These are phyloP conservation scores for Paramuricea clavata DNA, from an alignment of 92 coral and sea anemone genomes.

Conservation along the genomic window DNA sequence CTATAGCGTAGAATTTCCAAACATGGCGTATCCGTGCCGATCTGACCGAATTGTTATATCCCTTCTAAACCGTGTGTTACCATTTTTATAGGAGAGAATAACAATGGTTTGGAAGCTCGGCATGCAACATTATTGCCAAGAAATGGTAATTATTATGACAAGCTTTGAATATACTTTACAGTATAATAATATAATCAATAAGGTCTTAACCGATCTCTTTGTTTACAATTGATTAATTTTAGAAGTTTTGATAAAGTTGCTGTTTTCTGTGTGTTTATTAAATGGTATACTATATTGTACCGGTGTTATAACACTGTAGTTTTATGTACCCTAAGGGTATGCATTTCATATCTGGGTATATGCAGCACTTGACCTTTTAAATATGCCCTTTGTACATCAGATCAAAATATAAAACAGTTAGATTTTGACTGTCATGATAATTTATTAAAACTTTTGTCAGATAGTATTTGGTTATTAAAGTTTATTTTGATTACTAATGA, in stretches of 20 bases:
- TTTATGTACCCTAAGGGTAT: not conserved
- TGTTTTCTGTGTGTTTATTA: slow-evolving; percentile 26
- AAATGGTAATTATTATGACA: slow-evolving; percentile 76
- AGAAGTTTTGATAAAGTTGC: not conserved
- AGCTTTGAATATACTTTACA: not conserved
- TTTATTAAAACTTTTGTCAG: not conserved
- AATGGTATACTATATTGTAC: not conserved
- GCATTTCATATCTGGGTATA: not conserved
- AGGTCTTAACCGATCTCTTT: not conserved
- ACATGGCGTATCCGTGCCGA: slow-evolving; percentile 20
- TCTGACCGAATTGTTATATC: slow-evolving; percentile 63
- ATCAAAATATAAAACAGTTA: slow-evolving; percentile 6
- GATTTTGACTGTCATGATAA: slow-evolving; percentile 1
- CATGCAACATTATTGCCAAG: slow-evolving; percentile 96
- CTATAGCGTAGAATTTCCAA: slow-evolving; percentile 47
- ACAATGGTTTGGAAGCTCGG: slow-evolving; percentile 85
- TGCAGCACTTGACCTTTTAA: slow-evolving; percentile 22
- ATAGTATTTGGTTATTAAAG: not conserved
- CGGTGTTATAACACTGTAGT: not conserved
- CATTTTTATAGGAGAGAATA: slow-evolving; percentile 92
- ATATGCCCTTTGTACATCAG: not conserved
- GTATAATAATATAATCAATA: not conserved
- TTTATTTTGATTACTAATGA: slow-evolving; percentile 11
- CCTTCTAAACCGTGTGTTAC: slow-evolving; percentile 79
- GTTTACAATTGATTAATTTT: slow-evolving; percentile 10